phyloP scores from a whole-genome alignment of 2,113 vertebrate species.

The Tylochromis polylepis region DNA sequence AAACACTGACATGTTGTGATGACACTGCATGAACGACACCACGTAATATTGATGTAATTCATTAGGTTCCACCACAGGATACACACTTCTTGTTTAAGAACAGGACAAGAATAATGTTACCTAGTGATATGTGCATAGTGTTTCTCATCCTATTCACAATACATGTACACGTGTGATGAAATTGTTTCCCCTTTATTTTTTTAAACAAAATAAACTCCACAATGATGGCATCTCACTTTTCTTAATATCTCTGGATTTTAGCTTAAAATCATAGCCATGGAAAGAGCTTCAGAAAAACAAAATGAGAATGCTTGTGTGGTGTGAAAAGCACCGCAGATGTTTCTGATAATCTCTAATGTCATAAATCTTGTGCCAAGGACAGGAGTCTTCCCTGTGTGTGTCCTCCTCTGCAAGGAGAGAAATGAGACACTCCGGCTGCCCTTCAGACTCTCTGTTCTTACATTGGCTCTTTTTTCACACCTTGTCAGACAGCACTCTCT shows the following conservation, averaged over 20 bases:
- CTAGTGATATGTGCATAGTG: not conserved
- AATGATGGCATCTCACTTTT: not conserved
- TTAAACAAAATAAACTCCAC: not conserved
- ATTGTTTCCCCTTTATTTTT: not conserved
- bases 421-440: conserved; percentile 40
- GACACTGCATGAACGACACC: not conserved
- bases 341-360: conserved; percentile 1
- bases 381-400: not conserved
- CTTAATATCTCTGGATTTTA: not conserved
- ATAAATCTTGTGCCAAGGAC: conserved; percentile 19
- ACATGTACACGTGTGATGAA: not conserved
- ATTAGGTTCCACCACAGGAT: not conserved
- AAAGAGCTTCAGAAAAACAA: not conserved
- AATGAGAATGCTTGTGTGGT: not conserved
- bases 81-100: not conserved
- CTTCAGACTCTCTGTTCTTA: conserved; percentile 47
- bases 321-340: not conserved
- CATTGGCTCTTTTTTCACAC: conserved; percentile 51
- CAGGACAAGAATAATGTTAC: not conserved
- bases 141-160: not conserved
- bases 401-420: conserved; percentile 19
- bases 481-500: conserved; percentile 57
- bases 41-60: not conserved
- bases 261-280: not conserved
- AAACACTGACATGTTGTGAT: conserved; percentile 9